Percentiles rank a stretch among this genome's conserved stretches.
phyloP scores from a whole-genome alignment of 1,140 invertebrate genomes.

The Drosophila nasuta region DNA sequence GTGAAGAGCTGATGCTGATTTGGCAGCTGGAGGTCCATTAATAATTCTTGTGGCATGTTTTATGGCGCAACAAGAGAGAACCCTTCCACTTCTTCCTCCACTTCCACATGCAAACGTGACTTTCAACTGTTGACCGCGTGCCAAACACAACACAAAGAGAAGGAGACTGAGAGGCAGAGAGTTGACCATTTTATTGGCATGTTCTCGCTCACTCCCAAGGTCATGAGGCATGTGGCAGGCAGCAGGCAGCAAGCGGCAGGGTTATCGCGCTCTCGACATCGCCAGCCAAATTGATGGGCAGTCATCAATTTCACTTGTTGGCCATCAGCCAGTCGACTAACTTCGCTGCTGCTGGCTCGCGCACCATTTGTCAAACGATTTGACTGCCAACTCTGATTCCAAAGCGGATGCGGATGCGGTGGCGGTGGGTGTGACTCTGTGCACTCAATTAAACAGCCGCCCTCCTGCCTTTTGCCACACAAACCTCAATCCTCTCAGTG shows the following conservation, averaged over 20 bases:
- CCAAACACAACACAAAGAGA: slow-evolving; percentile 24
- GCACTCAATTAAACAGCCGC: slow-evolving; percentile 71
- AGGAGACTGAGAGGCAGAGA: background rate
- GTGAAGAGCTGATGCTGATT: slow-evolving; percentile 31
- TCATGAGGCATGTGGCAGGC: slow-evolving; percentile 25
- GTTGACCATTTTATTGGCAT: slow-evolving; percentile 79
- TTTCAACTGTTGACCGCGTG: slow-evolving; percentile 76
- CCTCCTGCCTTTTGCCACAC: background rate
- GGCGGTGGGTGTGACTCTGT: slow-evolving; percentile 44
- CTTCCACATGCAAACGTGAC: slow-evolving; percentile 73
- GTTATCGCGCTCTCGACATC: slow-evolving; percentile 57
- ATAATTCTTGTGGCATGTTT: slow-evolving; percentile 82
- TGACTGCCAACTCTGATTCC: slow-evolving; percentile 18
- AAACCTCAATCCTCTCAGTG: background rate
- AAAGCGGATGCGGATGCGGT: slow-evolving; percentile 27
- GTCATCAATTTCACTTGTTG: slow-evolving; percentile 82
- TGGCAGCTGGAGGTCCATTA: slow-evolving; percentile 69
- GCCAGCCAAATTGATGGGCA: slow-evolving; percentile 78
- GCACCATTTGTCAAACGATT: slow-evolving; percentile 69
- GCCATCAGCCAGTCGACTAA: slow-evolving; percentile 24
- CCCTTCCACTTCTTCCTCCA: slow-evolving; percentile 30
- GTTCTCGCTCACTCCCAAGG: slow-evolving; percentile 48
- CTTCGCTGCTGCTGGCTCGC: slow-evolving; percentile 34
- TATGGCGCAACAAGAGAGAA: slow-evolving; percentile 51
- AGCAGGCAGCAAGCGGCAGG: slow-evolving; percentile 9